A percentile compares a stretch with the other conserved stretches of the same genome.
phyloP scores from a whole-genome alignment of 2,113 vertebrate species.

The Daubentonia madagascariensis region DNA sequence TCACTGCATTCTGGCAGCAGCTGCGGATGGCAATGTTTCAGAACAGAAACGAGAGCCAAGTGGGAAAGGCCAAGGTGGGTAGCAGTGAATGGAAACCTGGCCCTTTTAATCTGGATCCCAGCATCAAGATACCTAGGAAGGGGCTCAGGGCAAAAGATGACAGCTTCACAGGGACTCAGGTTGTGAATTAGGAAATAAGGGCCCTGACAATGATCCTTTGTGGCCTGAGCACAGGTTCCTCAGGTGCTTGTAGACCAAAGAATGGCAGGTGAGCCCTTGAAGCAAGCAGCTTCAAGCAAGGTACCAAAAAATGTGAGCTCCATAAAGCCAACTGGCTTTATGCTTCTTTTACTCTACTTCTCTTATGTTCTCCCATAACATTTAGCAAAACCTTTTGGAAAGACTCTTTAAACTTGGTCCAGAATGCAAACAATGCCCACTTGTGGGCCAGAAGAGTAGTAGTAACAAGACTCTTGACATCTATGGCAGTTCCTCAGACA shows the following conservation, averaged over 20 bases:
- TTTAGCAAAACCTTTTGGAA: slow-evolving; percentile 4
- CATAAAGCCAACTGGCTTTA: not conserved
- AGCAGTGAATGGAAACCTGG: not conserved
- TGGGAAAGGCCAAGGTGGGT: not conserved
- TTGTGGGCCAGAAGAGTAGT: not conserved
- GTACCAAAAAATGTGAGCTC: not conserved
- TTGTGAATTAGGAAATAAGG: not conserved
- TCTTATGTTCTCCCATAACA: not conserved
- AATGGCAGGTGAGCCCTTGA: not conserved
- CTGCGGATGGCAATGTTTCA: not conserved
- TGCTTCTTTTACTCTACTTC: not conserved
- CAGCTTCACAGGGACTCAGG: not conserved
- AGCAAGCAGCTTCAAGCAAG: not conserved
- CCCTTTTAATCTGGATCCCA: not conserved
- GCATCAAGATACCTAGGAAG: not conserved
- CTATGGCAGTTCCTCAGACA: not conserved
- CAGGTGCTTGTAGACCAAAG: not conserved
- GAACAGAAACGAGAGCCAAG: not conserved
- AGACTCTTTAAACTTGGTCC: not conserved
- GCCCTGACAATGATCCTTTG: not conserved
- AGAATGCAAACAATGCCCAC: not conserved
- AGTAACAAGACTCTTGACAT: not conserved
- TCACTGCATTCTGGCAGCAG: not conserved
- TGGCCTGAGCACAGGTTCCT: not conserved
- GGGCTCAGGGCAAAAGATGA: not conserved